Evolutionary conservation across 2,113 vertebrate species (phyloP), one percentile per base, ranked within the genome.

Genomic region (Xerus inauris): DNA sequence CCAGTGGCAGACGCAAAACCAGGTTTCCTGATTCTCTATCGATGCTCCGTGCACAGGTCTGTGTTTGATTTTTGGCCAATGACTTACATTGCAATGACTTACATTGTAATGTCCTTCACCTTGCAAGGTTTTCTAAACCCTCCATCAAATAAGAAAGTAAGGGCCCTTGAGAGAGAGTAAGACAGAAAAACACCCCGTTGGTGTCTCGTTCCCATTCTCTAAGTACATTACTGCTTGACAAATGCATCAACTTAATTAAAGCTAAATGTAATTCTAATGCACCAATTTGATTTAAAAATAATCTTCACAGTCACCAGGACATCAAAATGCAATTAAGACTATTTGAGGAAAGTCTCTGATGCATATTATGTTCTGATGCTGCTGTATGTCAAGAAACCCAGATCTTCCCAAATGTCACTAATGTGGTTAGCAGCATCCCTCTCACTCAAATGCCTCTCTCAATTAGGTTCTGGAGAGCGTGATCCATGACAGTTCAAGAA

Each of bases 171-270:
- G 87, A 92, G 42, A 62, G 42, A 93, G n/a, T 22, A 81, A 89
- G 89, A 88, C 65, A 94, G 86, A 82, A 42, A 79, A 97, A 87
- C 83, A 77, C 92, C 89, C 97, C 81, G 80, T 91, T 5, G 32
- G 95, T 94, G 94, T 92, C 96, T 97, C 19, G 6, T 96, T 97
- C 96, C 96, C 88, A 94, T 96, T 91, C 89, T 95, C 91, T 95
- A 96, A 97, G 95, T 93, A 95, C 95, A 96, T 97, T 97, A 97
- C 96, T 14, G 90, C 95, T 97, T 97, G 89, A 96, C 97, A 97
- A 97, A 98, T 97, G 95, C 95, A 98, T 97, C 97, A 97, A 95
- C 94, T 95, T 98, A 98, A 97, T 98, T 97, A 97, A 98, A 97
- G 96, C 97, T 95, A 97, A 98, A 98, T 97, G 97, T 97, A 98